Percentiles rank a stretch among this genome's conserved stretches.
phyloP scores from a whole-genome alignment of 2,797 vertebrate genomes.

The Heliangelus exortis region DNA sequence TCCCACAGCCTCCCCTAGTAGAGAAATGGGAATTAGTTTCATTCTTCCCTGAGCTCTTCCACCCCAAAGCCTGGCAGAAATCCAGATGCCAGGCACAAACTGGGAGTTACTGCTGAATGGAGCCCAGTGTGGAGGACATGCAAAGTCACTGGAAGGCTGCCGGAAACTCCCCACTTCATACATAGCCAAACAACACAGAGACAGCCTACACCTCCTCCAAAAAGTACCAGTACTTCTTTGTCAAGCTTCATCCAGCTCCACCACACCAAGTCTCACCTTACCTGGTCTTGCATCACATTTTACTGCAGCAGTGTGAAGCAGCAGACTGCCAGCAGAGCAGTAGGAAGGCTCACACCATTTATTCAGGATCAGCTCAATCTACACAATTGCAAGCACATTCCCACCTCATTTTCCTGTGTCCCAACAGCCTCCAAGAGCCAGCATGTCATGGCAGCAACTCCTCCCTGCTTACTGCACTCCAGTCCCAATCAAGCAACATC shows the following conservation, averaged over 20 bases:
- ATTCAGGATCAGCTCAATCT: neutral
- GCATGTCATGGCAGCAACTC: neutral
- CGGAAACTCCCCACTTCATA: neutral
- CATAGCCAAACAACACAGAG: neutral
- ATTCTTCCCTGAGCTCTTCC: neutral
- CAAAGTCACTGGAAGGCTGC: neutral
- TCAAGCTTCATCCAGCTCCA: neutral
- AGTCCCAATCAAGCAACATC: neutral
- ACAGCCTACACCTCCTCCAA: neutral
- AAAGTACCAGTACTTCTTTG: neutral
- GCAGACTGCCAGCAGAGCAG: neutral
- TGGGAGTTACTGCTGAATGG: neutral
- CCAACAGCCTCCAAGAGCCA: neutral
- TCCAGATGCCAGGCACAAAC: neutral
- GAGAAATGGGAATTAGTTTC: neutral
- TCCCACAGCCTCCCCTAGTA: neutral
- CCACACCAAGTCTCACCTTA: neutral
- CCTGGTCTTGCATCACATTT: neutral
- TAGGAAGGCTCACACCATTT: accelerated
- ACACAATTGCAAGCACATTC: neutral
- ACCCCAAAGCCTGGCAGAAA: neutral
- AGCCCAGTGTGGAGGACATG: neutral
- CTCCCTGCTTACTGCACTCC: neutral
- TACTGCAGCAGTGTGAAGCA: neutral
- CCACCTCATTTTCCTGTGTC: neutral